A percentile compares a stretch with the other conserved stretches of the same genome.
These are phyloP conservation scores for Brenthis ino DNA, from an alignment of 2,888 invertebrate genomes.

Conservation along the genomic window DNA sequence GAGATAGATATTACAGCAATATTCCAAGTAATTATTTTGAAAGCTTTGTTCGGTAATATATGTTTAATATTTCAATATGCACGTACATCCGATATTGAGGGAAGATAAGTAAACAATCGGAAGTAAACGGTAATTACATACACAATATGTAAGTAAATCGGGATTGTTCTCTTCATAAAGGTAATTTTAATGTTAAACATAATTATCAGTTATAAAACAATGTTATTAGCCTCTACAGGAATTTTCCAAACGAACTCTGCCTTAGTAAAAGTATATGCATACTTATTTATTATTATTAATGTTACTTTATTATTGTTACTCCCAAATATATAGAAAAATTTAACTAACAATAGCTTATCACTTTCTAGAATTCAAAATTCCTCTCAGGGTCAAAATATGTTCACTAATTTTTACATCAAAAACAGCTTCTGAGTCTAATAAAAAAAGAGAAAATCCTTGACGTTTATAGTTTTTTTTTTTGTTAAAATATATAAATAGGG, in stretches of 20 bases:
- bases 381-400: conserved; percentile 26
- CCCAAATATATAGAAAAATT: too few relatives aligned
- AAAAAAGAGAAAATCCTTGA: too few relatives aligned
- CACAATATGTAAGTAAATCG: neutral
- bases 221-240: too few relatives aligned
- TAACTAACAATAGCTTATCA: conserved; percentile 1
- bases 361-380: conserved; percentile 24
- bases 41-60: neutral
- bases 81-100: neutral
- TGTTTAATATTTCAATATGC: neutral
- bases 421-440: neutral
- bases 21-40: neutral
- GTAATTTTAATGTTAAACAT: neutral
- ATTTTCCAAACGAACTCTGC: too few relatives aligned
- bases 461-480: too few relatives aligned
- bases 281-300: too few relatives aligned
- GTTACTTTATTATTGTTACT: too few relatives aligned
- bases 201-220: neutral
- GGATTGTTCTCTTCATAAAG: neutral
- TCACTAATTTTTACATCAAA: conserved; percentile 4
- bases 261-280: too few relatives aligned
- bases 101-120: conserved; percentile 13
- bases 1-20: too few relatives aligned
- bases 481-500: neutral
- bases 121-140: conserved; percentile 7